These are phyloP conservation scores for Epistrophe grossulariae DNA, from an alignment of 2,888 invertebrate species.

Conservation along the genomic window DNA sequence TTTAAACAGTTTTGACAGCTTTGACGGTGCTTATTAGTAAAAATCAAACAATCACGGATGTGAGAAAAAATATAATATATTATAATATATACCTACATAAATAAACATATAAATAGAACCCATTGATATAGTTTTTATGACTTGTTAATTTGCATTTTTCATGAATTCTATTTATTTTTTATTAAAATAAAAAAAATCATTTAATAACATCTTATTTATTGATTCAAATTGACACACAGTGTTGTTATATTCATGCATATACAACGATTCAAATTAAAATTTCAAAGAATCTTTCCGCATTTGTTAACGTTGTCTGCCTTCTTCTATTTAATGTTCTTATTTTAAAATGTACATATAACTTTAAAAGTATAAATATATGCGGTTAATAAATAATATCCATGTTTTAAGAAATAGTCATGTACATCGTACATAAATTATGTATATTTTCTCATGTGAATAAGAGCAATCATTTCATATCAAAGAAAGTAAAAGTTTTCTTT, in stretches of 20 bases:
- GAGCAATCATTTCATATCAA: too few species aligned
- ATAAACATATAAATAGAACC: neutral
- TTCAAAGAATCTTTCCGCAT: too few species aligned
- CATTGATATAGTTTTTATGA: neutral
- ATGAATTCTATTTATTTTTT: neutral
- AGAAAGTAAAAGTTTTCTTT: too few species aligned
- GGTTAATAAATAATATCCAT: too few species aligned
- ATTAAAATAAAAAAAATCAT: neutral
- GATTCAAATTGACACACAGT: neutral
- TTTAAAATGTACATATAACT: too few species aligned
- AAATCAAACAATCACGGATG: conserved; percentile 3
- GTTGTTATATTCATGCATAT: neutral
- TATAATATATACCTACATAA: neutral
- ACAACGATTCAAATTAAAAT: too few species aligned
- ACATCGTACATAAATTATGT: too few species aligned
- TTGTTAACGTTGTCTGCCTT: too few species aligned
- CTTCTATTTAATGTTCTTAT: too few species aligned
- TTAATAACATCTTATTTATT: neutral
- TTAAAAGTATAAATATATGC: too few species aligned
- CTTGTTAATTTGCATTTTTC: conserved; percentile 12
- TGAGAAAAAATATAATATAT: neutral
- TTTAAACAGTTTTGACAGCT: neutral
- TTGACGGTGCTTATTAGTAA: neutral
- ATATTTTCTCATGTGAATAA: too few species aligned
- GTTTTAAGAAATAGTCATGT: too few species aligned